Base-by-base conservation (phyloP, 2,113 vertebrate genomes). In the Zosterops hypoxanthus region DNA sequence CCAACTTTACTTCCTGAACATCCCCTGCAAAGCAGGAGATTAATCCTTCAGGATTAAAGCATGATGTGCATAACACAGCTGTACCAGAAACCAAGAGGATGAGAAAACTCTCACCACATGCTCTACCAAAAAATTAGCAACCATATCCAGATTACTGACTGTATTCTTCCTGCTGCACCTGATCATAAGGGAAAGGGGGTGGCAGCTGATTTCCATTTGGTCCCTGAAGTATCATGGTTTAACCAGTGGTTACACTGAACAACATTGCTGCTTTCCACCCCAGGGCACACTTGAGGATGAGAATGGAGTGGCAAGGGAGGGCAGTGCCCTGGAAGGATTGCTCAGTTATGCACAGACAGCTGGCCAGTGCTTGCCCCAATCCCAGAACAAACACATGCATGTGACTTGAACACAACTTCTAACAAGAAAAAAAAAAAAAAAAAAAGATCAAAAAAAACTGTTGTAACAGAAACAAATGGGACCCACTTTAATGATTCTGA, bases 11-110 rank as follows among this genome's bases (percentile, higher is more conserved):
- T 84, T 95, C 71, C 90, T 64, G 81, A 90, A 85, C 75, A 84
- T 73, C 87, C 72, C 72, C 55, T 92, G 60, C 65, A 80, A 93
- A 93, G 68, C 68, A 92, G 60, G 61, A 84, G 86, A 92, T 96
- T 95, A 93, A 78, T 88, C 47, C 46, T 82, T 90, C 95, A 97
- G 95, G 96, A 94, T 91, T 95, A 93, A 81, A 86, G 23, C 20
- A 18, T 14, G n/a, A 34, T 76, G 80, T 42, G 39, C 76, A 65
- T 36, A 71, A 17, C 23, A 71, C 75, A 90, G 47, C 41, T 90
- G 34, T 49, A 84, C 56, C 57, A 80, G 41, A 56, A 39, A 56
- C 1, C 7, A 56, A 52, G 50, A 64, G 22, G 53, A 28, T 71
- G 39, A 86, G 76, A 91, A 96, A 65, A n/a, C 8, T 41, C 24